Evolutionary conservation across 2,888 invertebrate species (phyloP).

Genomic region (Nephrotoma appendiculata): DNA sequence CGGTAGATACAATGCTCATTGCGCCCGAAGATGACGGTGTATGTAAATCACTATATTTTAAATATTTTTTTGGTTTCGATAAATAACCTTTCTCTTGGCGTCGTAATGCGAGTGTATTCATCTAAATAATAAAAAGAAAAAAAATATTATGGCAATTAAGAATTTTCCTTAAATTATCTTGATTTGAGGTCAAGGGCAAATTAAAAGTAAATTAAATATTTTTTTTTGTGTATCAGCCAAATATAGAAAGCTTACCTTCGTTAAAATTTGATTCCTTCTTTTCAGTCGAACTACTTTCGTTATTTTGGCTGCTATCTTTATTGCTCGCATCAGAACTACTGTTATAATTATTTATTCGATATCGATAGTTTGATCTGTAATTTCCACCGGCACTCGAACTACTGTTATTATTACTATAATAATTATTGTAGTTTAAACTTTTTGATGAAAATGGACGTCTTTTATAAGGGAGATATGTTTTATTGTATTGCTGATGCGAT

Average conservation of each 20-base stretch:
- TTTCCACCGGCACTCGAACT: not conserved
- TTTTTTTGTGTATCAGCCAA: slow-evolving; percentile 6
- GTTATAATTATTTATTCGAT: slow-evolving; percentile 1
- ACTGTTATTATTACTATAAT: not conserved
- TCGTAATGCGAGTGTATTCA: slow-evolving; percentile 54
- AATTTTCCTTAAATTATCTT: not conserved
- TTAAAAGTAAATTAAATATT: not conserved
- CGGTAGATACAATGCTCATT: slow-evolving; percentile 15
- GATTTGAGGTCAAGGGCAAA: not conserved
- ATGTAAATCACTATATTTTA: slow-evolving; percentile 11
- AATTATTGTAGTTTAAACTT: not conserved
- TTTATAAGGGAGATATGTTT: slow-evolving; percentile 1
- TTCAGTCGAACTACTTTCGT: not conserved
- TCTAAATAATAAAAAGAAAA: slow-evolving; percentile 28
- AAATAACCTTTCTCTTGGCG: slow-evolving; percentile 51
- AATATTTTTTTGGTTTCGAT: slow-evolving; percentile 27
- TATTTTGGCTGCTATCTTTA: not conserved
- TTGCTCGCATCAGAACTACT: not conserved
- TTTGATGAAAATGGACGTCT: not conserved
- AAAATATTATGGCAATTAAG: not conserved
- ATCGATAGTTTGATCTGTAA: not conserved
- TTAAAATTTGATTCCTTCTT: slow-evolving; percentile 4
- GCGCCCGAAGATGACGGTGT: slow-evolving; percentile 15
- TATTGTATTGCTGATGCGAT: not conserved
- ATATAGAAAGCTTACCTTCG: not conserved